Evolutionary conservation across 2,113 vertebrate genomes (phyloP), one percentile per base, ranked within the genome.

Genomic region (Erinaceus europaeus): DNA sequence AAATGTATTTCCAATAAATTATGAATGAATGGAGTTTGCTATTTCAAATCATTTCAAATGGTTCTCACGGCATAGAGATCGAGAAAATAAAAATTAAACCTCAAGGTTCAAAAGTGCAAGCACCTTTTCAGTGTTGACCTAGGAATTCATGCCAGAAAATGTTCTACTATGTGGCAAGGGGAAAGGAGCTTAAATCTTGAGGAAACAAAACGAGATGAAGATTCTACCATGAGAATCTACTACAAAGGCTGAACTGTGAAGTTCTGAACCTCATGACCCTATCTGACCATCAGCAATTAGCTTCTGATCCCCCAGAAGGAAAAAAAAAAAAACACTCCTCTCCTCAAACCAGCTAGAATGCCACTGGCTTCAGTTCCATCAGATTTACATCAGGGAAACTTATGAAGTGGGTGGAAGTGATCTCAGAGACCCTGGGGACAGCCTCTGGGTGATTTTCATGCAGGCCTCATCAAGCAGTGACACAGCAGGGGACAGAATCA

Each of bases 1-100:
- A 88, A 88, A 79, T 44, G 86, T 78, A 85, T 67, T 89, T 90
- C 62, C 53, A 76, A 80, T 91, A 90, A 72, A 91, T 88, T 90
- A 91, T 72, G 38, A 91, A 79, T 90, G 73, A 79, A 67, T 80
- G n/a, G 57, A 59, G 83, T 88, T 27, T 55, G 46, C 44, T 88
- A 88, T 78, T 86, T 78, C 61, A 77, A 77, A 76, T 83, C 52
- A 85, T 62, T 80, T n/a, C 44, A 50, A 87, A 62, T 72, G 8
- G 29, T 40, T 73, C 48, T 77, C 73, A 3, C 2, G 62, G 50
- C 36, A 68, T 72, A 36, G 62, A 79, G 93, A 48, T 61, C 76
- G 40, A 57, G 21, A 75, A 20, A 87, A 91, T 87, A 25, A 67
- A 76, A 38, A 23, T 29, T 57, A 21, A 86, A 83, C 11, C 9